Evolutionary conservation across 2,888 invertebrate genomes (phyloP), one percentile per base, ranked within the genome.

Genomic region (Macrosiphum euphorbiae): DNA sequence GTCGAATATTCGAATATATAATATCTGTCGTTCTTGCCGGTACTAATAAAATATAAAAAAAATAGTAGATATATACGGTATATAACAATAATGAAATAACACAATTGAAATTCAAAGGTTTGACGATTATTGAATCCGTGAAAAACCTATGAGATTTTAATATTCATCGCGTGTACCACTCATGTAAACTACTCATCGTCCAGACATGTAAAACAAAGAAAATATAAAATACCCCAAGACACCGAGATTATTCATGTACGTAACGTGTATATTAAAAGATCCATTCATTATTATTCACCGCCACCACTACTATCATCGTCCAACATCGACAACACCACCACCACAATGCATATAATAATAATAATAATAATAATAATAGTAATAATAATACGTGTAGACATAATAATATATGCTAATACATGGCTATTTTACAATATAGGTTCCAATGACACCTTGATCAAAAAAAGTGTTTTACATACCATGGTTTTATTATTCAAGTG

Each of bases 201-300:
- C 78, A 92, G 88, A 88, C 88, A 52, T 88, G 92, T 92, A 92
- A 92, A 92, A 92, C 92, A 92, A 92, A 88, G 92, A 92, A 92
- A 88, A 78, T 44, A 88, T 55, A 88, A 92, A 91, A 88, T 88
- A 50, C 88, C 88, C 52, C 11, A n/a, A 78, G 61, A 87, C 41
- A 67, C 87, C 2, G 13, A 92, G 78, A 92, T 92, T 92, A 92
- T 92, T 88, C 92, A 78, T 88, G 92, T 88, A 92, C 88, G 88
- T 92, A 92, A 78, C 88, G 88, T 88, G 88, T 88, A 92, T 92
- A 92, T 92, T 92, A 78, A 92, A 84, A 92, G 78, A 88, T 88
- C 28, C 92, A 78, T 92, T 92, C 92, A 92, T 92, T 92, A 88
- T 92, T 92, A 92, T 92, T 92, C 92, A 92, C 92, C 92, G 44